Evolutionary conservation across 2,797 vertebrate genomes (phyloP), one percentile per base, ranked within the genome.

Genomic region (Urophycis tenuis): DNA sequence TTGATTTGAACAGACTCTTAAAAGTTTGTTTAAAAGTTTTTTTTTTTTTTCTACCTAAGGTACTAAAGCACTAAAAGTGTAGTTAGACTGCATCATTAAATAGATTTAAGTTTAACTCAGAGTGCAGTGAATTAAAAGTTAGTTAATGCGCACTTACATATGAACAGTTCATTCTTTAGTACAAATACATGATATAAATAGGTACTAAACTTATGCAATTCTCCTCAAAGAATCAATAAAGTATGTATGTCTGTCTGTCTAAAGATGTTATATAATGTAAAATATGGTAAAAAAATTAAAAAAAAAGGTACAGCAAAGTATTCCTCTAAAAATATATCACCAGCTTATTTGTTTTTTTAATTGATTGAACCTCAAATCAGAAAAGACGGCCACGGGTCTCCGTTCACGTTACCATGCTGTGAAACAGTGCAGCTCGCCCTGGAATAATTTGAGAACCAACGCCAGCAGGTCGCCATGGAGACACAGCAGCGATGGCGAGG

Each of bases 371-470:
- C 41, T 17, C 4, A 19, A 53, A 53, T 53, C 11, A 45, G 41
- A 45, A 45, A 45, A 45, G 45, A 53, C 17, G 3, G 4, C 5
- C 19, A 19, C 22, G 1, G 45, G 17, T 53, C 45, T 22, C 19
- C 5, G 22, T 53, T 22, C 45, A 19, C 22, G 25, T 84, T 90
- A 92, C 91, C 89, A 32, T 1, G 75, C 22, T 39, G 77, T 85
- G 81, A 88, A 0, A 36, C 86, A 85, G 72, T 91, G 90, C 8
- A 96, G 92, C 91, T 99, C 97, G 67, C 92, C 94, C 87, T 95
- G 93, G 85, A 97, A 90, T 78, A 99, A 87, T 86, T 93, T 94
- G 72, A 94, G 89, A 76, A 95, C 87, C 91, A 96, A 95, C 73
- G 90, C 94, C 87, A 98, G 87, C 36, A 98, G 83, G 80, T 91